Base-by-base conservation (phyloP, 2,797 vertebrate species). In the Melanotaenia boesemani region DNA sequence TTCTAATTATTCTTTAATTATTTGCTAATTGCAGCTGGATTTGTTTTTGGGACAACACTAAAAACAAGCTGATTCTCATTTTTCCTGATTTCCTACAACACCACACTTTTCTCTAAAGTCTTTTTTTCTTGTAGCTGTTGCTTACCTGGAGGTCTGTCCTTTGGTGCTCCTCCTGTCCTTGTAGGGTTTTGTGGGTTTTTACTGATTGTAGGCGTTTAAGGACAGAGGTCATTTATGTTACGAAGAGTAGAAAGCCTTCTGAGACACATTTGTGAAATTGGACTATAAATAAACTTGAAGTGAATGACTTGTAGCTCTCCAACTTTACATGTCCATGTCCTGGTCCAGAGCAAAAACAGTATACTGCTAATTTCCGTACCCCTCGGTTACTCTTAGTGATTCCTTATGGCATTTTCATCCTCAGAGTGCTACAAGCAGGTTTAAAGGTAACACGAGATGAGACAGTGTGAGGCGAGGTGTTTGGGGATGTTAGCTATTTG, bases 391-490 rank as follows among this genome's bases (percentile, higher is more conserved):
- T 67, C 61, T 79, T 76, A 65, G 50, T 36, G 11, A 3, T 64
- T 37, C 41, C 18, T 67, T 64, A 55, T 73, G 71, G 59, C 74
- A 22, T 65, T 76, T 72, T 68, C 26, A n/a, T 66, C 63, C n/a
- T 73, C 44, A 3, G 48, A 50, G 16, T 34, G 22, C 34, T 32
- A 34, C 1, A 32, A 59, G 39, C 41, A 77, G 37, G 28, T 28
- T 64, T 63, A 67, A 70, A 72, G 46, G 71, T 75, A 28, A 62
- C 46, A 70, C 30, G 18, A 72, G 52, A 74, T 63, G 72, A 76
- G 39, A 69, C 28, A 34, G 44, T 75, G 70, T 12, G 70, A 60
- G 58, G 44, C 18, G 67, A 72, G 46, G 30, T 60, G 26, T 58
- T 66, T 41, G 52, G 76, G 56, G 66, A 72, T 61, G 55, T 54